phyloP scores from a whole-genome alignment of 2,888 invertebrate species.

The Synanthedon vespiformis region DNA sequence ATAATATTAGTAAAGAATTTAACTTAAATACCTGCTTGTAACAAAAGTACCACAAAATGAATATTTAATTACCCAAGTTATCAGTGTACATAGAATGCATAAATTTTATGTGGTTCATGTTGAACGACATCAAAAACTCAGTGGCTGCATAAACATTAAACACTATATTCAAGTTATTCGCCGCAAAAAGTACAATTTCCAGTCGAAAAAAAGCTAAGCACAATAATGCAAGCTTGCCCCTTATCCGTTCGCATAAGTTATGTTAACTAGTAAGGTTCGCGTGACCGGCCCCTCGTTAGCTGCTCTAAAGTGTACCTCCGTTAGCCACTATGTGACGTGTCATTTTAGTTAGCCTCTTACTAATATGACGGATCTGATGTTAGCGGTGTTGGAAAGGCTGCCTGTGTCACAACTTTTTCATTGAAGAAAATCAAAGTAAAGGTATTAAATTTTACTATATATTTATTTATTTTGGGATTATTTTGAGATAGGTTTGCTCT shows the following conservation, averaged over 20 bases:
- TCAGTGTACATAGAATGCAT: too few relatives aligned
- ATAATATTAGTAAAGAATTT: too few relatives aligned
- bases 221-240: conserved; percentile 42
- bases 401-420: too few relatives aligned
- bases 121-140: not conserved
- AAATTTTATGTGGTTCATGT: too few relatives aligned
- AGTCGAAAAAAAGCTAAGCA: conserved; percentile 24
- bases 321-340: conserved; percentile 17
- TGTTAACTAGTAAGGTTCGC: conserved; percentile 26
- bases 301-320: conserved; percentile 11
- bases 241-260: conserved; percentile 59
- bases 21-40: too few relatives aligned
- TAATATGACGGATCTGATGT: conserved; percentile 17
- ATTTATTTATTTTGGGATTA: too few relatives aligned
- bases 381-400: not conserved
- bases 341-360: conserved; percentile 24
- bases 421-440: too few relatives aligned
- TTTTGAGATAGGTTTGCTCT: too few relatives aligned
- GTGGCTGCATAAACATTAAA: not conserved
- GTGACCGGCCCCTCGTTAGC: conserved; percentile 32
- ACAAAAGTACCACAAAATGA: too few relatives aligned
- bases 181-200: conserved; percentile 18
- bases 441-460: too few relatives aligned
- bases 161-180: not conserved
- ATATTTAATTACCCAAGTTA: too few relatives aligned